Evolutionary conservation across 2,113 vertebrate species (phyloP), one percentile per base, ranked within the genome.

Genomic region (Cheirogaleus medius): DNA sequence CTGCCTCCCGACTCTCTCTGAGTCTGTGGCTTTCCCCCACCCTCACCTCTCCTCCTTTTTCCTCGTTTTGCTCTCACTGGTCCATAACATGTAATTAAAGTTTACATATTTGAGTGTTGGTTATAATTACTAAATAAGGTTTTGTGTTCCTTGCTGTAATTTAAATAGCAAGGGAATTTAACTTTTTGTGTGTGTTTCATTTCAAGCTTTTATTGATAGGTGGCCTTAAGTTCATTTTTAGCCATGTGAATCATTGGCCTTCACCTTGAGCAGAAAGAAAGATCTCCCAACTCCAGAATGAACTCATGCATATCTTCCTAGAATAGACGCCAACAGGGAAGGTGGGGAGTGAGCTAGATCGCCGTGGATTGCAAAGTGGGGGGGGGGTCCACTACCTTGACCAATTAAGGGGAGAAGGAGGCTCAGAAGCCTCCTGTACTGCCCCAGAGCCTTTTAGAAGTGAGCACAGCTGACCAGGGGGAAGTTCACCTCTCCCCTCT

Each of bases 171-270:
- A 39, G 90, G 39, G 74, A 81, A 84, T 82, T 93, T 58, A 90
- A 90, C 56, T 69, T 85, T 81, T 6, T 74, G 37, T 47, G 27
- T 76, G 56, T 84, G 63, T 81, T 97, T 92, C n/a, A 34, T 94
- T 93, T 90, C 84, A 63, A 29, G 86, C 71, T 77, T 92, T 94
- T 93, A 94, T 91, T 81, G 91, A 69, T 95, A 64, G 49, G 68
- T 81, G 74, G 37, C 94, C 74, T 81, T 90, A 60, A 69, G 52
- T 93, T 96, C 81, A 90, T 84, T 94, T 96, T 96, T 97, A 97
- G 80, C 92, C 47, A 5, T 20, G 5, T 92, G 92, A 97, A 54
- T 96, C 94, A 96, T 25, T 94, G 83, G 90, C 87, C 92, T 96
- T 96, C 90, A 94, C 84, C n/a, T 80, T 94, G 80, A 92, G 49